Percentiles rank a stretch among this genome's conserved stretches.
Evolutionary conservation across 2,113 vertebrate genomes (phyloP).

Genomic region (Polypterus senegalus): DNA sequence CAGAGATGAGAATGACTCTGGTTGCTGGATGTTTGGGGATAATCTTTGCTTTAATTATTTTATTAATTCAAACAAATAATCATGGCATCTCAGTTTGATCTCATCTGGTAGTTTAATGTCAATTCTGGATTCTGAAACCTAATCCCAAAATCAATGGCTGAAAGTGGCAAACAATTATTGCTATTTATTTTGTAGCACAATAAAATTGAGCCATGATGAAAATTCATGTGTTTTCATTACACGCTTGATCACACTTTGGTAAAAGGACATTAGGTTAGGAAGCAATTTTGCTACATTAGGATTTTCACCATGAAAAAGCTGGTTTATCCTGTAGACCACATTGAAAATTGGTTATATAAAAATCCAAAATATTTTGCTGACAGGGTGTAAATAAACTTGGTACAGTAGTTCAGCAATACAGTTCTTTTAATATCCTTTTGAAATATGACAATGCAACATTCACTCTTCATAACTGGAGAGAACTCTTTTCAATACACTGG

Average conservation of each 20-base stretch:
- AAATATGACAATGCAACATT: slow-evolving; percentile 5
- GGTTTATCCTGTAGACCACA: neutral
- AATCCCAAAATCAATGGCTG: no score
- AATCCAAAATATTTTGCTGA: slow-evolving; percentile 8
- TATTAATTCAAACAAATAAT: no score
- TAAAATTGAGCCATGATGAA: no score
- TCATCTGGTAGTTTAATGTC: no score
- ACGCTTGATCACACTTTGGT: no score
- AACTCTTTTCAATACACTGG: slow-evolving; percentile 1
- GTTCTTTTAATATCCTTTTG: slow-evolving; percentile 6
- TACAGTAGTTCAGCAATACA: slow-evolving; percentile 3
- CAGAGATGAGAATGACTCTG: neutral
- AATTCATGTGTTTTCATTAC: no score
- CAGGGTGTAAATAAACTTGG: slow-evolving; percentile 6
- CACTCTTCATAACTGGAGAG: slow-evolving; percentile 1
- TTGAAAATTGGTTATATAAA: slow-evolving; percentile 3
- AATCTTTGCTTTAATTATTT: slow-evolving; percentile 1
- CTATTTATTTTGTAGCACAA: no score
- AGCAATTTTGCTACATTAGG: slow-evolving; percentile 7
- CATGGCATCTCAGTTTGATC: no score
- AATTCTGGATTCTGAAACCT: no score
- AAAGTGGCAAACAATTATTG: no score
- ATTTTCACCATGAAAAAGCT: slow-evolving; percentile 5
- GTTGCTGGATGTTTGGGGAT: neutral
- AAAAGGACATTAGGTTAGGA: slow-evolving; percentile 1